phyloP scores from a whole-genome alignment of 1,140 invertebrate genomes.

The Rhopalosiphum maidis region DNA sequence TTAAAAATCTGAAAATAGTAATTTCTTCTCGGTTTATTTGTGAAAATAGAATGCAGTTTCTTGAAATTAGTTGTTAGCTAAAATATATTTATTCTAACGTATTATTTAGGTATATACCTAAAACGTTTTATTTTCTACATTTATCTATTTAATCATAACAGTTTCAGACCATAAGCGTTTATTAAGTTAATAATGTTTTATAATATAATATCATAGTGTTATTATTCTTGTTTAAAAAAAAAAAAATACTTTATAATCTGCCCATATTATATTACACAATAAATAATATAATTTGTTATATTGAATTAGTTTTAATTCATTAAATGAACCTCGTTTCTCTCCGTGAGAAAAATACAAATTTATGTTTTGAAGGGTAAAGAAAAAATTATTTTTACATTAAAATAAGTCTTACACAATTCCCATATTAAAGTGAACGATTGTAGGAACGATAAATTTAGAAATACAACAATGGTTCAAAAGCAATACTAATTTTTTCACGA shows the following conservation, averaged over 20 bases:
- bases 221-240: background rate
- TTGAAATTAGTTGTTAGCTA: too few species aligned
- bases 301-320: background rate
- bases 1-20: too few species aligned
- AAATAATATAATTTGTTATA: background rate
- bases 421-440: background rate
- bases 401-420: background rate
- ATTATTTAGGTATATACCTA: too few species aligned
- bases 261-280: background rate
- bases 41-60: too few species aligned
- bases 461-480: background rate
- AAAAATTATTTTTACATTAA: background rate
- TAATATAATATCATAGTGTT: too few species aligned
- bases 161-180: background rate
- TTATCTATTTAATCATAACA: background rate
- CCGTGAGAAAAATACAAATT: too few species aligned
- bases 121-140: too few species aligned
- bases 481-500: background rate
- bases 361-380: background rate
- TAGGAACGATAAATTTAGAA: background rate
- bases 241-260: background rate
- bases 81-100: too few species aligned
- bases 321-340: too few species aligned
- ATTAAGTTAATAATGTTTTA: background rate
- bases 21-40: too few species aligned